Conservation (phyloP, 2,888 invertebrate genomes). For the Rhamnusium bicolor region DNA sequence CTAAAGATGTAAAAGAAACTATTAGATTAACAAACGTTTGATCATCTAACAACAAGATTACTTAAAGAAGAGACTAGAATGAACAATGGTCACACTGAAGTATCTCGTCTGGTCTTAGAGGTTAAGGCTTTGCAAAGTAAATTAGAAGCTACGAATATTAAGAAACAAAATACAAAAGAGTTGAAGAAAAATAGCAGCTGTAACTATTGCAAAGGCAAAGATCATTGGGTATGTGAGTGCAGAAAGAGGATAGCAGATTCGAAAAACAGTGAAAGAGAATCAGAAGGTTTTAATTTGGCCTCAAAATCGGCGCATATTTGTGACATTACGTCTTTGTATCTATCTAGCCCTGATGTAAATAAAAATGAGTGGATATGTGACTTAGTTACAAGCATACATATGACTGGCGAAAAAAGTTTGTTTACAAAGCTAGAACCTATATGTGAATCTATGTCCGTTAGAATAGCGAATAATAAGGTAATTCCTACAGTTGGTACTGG, state of each 20-base stretch:
- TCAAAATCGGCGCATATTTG: constrained; percentile 28
- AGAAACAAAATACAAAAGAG: constrained; percentile 28
- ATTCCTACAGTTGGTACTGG: constrained; percentile 1
- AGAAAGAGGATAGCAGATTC: too few species aligned
- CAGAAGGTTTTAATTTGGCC: too few species aligned
- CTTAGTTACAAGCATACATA: not conserved
- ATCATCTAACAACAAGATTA: not conserved
- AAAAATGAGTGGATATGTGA: too few species aligned
- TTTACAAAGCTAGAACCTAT: too few species aligned
- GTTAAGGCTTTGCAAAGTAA: constrained; percentile 40
- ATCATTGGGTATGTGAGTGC: too few species aligned
- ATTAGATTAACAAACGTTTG: not conserved
- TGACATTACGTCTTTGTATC: constrained; percentile 35
- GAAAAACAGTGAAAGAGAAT: not conserved
- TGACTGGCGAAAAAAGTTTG: too few species aligned
- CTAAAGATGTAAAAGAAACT: constrained; percentile 26
- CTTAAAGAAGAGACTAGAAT: too few species aligned
- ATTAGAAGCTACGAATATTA: too few species aligned
- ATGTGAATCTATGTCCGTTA: too few species aligned
- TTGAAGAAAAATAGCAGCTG: constrained; percentile 42
- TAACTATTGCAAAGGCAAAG: constrained; percentile 43
- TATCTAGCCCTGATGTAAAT: constrained; percentile 32
- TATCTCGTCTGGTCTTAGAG: constrained; percentile 37
- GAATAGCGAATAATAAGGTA: not conserved
- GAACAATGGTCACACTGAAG: constrained; percentile 27